Percentiles rank a stretch among this genome's conserved stretches.
Conservation (phyloP, 2,113 vertebrate genomes). For the Glaucidium brasilianum region DNA sequence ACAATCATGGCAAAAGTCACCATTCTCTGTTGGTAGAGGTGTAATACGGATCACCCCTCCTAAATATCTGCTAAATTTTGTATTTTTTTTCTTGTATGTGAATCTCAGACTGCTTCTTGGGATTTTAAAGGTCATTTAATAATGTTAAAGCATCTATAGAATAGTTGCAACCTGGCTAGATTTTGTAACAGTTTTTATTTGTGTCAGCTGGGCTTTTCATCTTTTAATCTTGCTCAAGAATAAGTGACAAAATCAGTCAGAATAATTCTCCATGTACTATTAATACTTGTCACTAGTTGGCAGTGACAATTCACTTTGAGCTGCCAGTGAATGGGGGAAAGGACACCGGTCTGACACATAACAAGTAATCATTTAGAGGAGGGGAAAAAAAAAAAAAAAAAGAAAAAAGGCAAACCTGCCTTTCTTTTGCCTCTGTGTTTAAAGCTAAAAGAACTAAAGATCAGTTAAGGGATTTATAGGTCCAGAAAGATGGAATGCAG, state of each 20-base stretch:
- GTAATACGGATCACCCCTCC: neutral
- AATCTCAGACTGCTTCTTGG: neutral
- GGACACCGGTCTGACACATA: neutral
- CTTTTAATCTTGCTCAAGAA: neutral
- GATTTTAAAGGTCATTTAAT: neutral
- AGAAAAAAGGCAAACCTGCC: neutral
- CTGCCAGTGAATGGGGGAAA: neutral
- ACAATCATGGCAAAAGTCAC: neutral
- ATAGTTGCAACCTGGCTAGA: neutral
- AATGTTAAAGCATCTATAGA: neutral
- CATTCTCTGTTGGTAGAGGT: neutral
- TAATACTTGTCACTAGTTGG: neutral
- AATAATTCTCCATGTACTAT: neutral
- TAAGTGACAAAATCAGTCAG: neutral
- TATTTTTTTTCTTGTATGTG: neutral
- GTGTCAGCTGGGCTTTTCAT: neutral
- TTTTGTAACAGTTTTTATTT: neutral
- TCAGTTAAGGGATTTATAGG: neutral
- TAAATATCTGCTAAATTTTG: neutral
- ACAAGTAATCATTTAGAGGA: neutral
- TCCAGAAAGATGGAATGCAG: neutral
- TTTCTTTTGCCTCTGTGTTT: neutral
- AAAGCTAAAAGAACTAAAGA: neutral
- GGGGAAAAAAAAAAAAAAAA: fast-evolving
- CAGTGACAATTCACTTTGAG: neutral